Base-by-base conservation (phyloP, 2,888 invertebrate species). In the Leptopilina drosophilae region DNA sequence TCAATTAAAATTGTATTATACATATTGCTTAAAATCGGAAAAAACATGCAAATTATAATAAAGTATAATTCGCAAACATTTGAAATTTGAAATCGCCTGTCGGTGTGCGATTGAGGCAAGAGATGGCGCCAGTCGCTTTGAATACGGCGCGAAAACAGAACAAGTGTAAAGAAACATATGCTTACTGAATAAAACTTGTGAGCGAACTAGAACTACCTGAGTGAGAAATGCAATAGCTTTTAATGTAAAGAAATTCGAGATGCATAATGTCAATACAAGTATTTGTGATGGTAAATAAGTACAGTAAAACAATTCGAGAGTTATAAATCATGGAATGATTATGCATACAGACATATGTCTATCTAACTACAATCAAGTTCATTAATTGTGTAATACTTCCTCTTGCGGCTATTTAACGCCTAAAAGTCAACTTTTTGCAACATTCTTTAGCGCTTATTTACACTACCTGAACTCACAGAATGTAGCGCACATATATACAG, bases 81-180 rank as follows among this genome's bases (percentile, higher is more conserved):
- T 15, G 8, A 20, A 15, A 15, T 62, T 62, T 20, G 8, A 15
- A 62, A 62, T 15, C 7, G 6, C 20, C 8, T 62, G 20, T 49
- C 14, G n/a, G 69, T 88, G 87, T 73, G 69, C 53, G 66, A 46
- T 64, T 85, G 78, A 80, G 65, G 40, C 42, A 77, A 85, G 86
- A 90, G 90, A 90, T 90, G 90, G 90, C 89, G 89, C 90, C 88
- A 90, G 86, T 82, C 14, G 64, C 40, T 33, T 14, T 20, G 64
- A 11, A 40, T 76, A 46, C 15, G 64, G 64, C 77, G 77, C 62
- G 62, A 64, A 64, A 64, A 26, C 77, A 20, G 49, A 15, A 12
- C 49, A 26, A 49, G 77, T 26, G 12, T 42, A 46, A 26, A 14
- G 64, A 76, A 42, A 12, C 59, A 42, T 62, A n/a, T 49, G 20